Base-by-base conservation (phyloP, 2,797 vertebrate species). In the Myotis daubentonii region DNA sequence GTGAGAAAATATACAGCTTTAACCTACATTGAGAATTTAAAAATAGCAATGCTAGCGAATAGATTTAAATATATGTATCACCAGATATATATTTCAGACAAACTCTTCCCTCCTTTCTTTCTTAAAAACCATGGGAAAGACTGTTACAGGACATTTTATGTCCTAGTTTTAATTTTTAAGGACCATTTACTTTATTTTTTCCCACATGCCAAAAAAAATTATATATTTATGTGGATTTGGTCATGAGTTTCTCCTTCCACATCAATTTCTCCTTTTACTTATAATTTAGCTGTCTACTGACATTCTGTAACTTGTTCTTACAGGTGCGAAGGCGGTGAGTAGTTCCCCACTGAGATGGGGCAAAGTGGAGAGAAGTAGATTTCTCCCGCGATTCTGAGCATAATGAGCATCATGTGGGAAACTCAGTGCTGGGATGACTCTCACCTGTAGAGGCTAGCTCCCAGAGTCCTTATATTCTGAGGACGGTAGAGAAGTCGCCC, bases 1-100 rank as follows among this genome's bases (percentile, higher is more conserved):
- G 71, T 95, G 89, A 96, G 80, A 97, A 97, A 95, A 93, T 84
- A 89, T 85, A 78, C 60, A 92, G 51, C 23, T 93, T 87, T 95
- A 94, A 94, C 70, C 80, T 96, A 95, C 47, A 89, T 80, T 72
- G 38, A 87, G 72, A 96, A n/a, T 62, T 87, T 96, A 94, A 96
- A 94, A 95, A 96, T 84, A 95, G 89, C 91, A 60, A 94, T 88
- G n/a, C n/a, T 88, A 88, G 22, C n/a, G n/a, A 72, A 95, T 28
- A 93, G 33, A 92, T 79, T 68, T 95, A 91, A 83, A 93, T 66
- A 30, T 49, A 80, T 68, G 53, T 66, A 74, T 75, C 93, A 91
- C 44, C 53, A 87, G 65, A 74, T 19, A 93, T 62, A 66, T 82
- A 60, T 70, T 70, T 71, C 25, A 91, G 55, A 41, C 25, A 89